Evolutionary conservation across 92 coral and sea anemone species (phyloP).

Genomic region (Muricea muricata): DNA sequence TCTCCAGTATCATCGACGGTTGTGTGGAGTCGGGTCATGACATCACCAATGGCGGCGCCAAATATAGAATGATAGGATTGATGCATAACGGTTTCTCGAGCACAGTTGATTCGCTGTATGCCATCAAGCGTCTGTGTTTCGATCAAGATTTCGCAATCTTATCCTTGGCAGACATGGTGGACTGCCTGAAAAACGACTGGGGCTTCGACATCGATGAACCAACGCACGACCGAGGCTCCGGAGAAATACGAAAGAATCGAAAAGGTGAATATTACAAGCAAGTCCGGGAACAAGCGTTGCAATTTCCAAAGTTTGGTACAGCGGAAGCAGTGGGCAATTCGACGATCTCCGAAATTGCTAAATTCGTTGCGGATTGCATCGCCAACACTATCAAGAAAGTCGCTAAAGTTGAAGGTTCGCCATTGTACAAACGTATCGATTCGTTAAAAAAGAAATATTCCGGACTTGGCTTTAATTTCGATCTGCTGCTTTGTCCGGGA

Average conservation of each 20-base stretch:
- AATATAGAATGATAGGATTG: slow-evolving; percentile 68
- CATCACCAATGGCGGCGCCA: too few relatives aligned
- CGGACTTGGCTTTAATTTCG: too few relatives aligned
- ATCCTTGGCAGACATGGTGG: too few relatives aligned
- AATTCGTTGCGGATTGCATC: slow-evolving; percentile 39
- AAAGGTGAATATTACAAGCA: too few relatives aligned
- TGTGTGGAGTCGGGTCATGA: too few relatives aligned
- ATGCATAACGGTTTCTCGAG: slow-evolving; percentile 65
- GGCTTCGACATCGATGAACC: slow-evolving; percentile 77
- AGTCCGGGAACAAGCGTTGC: too few relatives aligned
- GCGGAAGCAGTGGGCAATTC: slow-evolving; percentile 56
- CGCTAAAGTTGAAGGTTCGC: slow-evolving; percentile 64
- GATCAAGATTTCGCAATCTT: too few relatives aligned
- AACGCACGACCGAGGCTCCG: slow-evolving; percentile 67
- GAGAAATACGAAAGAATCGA: slow-evolving; percentile 66
- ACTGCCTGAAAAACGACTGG: too few relatives aligned
- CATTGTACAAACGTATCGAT: slow-evolving; percentile 56
- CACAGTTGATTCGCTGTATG: slow-evolving; percentile 74
- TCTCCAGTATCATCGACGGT: slow-evolving; percentile 74
- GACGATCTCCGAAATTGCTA: slow-evolving; percentile 61
- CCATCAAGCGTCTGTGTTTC: too few relatives aligned
- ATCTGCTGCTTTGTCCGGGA: slow-evolving; percentile 70
- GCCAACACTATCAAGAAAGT: slow-evolving; percentile 42
- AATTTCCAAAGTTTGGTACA: slow-evolving; percentile 84
- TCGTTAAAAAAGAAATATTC: slow-evolving; percentile 70